These are phyloP conservation scores for Capitella teleta DNA, from an alignment of 1,140 invertebrate species.

Conservation along the genomic window DNA sequence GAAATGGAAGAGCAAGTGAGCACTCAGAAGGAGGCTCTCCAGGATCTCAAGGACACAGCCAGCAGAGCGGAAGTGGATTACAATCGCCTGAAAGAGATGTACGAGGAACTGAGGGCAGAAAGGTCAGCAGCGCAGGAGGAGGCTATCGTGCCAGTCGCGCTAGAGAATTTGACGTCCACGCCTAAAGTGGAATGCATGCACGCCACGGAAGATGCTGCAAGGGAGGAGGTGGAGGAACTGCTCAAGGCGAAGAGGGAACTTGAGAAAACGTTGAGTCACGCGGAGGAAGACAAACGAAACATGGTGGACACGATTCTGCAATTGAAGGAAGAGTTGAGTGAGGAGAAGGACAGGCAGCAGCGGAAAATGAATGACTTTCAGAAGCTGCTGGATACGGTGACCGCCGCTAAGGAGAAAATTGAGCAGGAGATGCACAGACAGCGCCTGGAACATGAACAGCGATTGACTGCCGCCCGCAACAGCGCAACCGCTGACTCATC, in stretches of 20 bases:
- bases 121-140: no score
- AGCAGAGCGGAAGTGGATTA: no score
- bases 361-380: constrained; percentile 1
- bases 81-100: no score
- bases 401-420: constrained; percentile 4
- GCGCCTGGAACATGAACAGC: constrained; percentile 3
- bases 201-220: no score
- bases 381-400: neutral
- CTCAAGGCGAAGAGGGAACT: constrained; percentile 3
- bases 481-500: no score
- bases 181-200: no score
- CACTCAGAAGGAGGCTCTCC: no score
- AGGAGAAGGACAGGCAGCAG: neutral
- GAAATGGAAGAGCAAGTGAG: no score
- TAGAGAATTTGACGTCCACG: no score
- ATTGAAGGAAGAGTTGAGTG: neutral
- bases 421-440: constrained; percentile 2
- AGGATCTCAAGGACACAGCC: no score
- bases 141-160: no score
- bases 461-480: neutral
- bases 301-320: neutral
- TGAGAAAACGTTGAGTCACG: constrained; percentile 1
- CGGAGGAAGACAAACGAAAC: neutral
- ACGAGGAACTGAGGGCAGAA: no score
- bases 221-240: constrained; percentile 2